Percentiles rank a stretch among this genome's conserved stretches.
Evolutionary conservation across 2,888 invertebrate genomes (phyloP).

Genomic region (Globia sparganii): DNA sequence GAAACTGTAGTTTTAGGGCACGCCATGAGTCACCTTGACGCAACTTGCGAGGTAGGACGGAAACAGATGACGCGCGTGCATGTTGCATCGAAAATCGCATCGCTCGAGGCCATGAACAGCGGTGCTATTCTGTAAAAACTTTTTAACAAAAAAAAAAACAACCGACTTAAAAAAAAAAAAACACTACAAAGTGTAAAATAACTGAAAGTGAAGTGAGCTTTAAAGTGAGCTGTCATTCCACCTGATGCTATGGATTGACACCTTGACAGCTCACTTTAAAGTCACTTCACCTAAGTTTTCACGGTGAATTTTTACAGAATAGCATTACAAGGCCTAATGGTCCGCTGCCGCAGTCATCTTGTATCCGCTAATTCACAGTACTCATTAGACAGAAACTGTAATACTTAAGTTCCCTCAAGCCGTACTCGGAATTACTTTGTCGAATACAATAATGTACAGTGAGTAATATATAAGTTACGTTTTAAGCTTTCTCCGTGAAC

Average conservation of each 20-base stretch:
- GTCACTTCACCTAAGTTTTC: no score
- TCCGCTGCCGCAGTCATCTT: background rate
- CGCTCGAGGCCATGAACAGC: background rate
- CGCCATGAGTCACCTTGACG: background rate
- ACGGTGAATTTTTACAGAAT: no score
- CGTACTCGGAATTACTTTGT: conserved; percentile 49
- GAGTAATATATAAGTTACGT: conserved; percentile 27
- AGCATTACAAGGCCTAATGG: no score
- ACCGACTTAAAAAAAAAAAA: no score
- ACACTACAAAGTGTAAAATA: no score
- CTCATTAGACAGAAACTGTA: conserved; percentile 40
- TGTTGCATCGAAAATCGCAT: background rate
- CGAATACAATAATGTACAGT: conserved; percentile 41
- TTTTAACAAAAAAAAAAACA: no score
- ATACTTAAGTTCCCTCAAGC: conserved; percentile 40
- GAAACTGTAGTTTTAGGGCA: background rate
- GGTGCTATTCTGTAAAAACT: no score
- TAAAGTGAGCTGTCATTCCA: no score
- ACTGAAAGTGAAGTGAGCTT: no score
- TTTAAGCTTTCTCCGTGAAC: background rate
- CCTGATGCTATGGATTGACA: no score
- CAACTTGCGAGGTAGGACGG: background rate
- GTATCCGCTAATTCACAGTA: background rate
- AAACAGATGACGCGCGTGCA: background rate
- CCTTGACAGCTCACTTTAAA: no score